Evolutionary conservation across 92 coral and sea anemone species (phyloP).

Genomic region (Muricea muricata): DNA sequence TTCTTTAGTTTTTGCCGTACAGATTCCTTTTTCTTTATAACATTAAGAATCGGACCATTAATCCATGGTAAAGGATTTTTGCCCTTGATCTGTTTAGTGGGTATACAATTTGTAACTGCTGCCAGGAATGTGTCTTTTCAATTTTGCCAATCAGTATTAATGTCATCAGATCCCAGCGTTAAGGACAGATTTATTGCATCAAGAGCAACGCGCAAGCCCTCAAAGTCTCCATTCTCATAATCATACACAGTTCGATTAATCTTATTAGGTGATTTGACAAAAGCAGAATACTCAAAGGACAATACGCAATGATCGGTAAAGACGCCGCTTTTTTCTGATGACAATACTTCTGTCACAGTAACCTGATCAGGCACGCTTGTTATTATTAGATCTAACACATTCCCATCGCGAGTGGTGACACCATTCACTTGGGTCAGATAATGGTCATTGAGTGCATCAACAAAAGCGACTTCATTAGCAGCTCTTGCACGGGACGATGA

Average conservation of each 20-base stretch:
- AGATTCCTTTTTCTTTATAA: constrained; percentile 16
- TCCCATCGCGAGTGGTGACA: constrained; percentile 53
- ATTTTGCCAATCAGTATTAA: constrained; percentile 56
- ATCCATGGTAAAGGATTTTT: constrained; percentile 73
- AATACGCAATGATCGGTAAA: constrained; percentile 59
- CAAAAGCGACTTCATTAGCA: constrained; percentile 52
- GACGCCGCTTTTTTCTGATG: constrained; percentile 58
- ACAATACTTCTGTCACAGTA: constrained; percentile 31
- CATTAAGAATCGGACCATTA: constrained; percentile 20
- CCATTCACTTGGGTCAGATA: constrained; percentile 55
- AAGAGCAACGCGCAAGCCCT: constrained; percentile 46
- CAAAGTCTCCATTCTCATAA: constrained; percentile 39
- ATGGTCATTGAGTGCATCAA: constrained; percentile 50
- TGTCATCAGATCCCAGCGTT: constrained; percentile 36
- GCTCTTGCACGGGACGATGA: constrained; percentile 16
- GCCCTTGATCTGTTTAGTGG: constrained; percentile 50
- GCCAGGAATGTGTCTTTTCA: constrained; percentile 60
- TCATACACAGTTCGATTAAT: constrained; percentile 25
- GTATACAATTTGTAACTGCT: constrained; percentile 51
- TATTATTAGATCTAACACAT: constrained; percentile 58
- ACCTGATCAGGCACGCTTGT: constrained; percentile 61
- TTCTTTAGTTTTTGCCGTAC: constrained; percentile 59
- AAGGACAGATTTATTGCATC: constrained; percentile 37
- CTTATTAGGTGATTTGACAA: neutral
- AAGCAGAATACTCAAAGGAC: constrained; percentile 34